Evolutionary conservation across 2,113 vertebrate species (phyloP).

Genomic region (Entomyzon cyanotis): DNA sequence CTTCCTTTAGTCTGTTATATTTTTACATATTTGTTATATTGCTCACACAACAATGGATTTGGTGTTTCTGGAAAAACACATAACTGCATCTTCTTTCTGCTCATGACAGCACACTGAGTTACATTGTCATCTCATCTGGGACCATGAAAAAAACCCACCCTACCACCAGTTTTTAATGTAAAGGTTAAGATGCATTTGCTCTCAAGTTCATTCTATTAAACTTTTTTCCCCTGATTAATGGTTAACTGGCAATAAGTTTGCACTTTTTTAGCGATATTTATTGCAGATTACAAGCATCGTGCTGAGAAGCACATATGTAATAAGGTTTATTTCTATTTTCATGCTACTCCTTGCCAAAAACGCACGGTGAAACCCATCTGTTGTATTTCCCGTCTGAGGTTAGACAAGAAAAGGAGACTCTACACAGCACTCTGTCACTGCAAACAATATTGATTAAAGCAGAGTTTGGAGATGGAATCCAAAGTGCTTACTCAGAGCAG

Average conservation of each 20-base stretch:
- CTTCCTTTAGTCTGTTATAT: neutral
- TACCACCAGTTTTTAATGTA: neutral
- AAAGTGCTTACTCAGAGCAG: constrained; percentile 26
- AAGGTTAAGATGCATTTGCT: constrained; percentile 33
- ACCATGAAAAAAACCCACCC: neutral
- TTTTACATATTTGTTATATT: neutral
- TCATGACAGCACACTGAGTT: neutral
- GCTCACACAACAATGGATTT: neutral
- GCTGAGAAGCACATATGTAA: constrained; percentile 53
- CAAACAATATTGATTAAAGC: constrained; percentile 21
- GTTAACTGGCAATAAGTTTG: constrained; percentile 21
- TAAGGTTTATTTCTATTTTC: constrained; percentile 55
- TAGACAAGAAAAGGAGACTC: constrained; percentile 35
- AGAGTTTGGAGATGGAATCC: neutral
- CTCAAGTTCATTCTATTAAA: neutral
- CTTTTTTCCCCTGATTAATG: neutral
- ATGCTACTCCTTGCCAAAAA: constrained; percentile 48
- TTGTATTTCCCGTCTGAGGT: constrained; percentile 45
- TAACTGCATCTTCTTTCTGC: neutral
- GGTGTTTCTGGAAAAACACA: neutral
- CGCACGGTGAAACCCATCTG: constrained; percentile 49
- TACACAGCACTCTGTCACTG: neutral
- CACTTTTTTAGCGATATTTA: constrained; percentile 46
- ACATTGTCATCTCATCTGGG: neutral
- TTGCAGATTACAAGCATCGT: constrained; percentile 23